A percentile compares a stretch with the other conserved stretches of the same genome.
Evolutionary conservation across 2,113 vertebrate genomes (phyloP).

Genomic region (Nestor notabilis): DNA sequence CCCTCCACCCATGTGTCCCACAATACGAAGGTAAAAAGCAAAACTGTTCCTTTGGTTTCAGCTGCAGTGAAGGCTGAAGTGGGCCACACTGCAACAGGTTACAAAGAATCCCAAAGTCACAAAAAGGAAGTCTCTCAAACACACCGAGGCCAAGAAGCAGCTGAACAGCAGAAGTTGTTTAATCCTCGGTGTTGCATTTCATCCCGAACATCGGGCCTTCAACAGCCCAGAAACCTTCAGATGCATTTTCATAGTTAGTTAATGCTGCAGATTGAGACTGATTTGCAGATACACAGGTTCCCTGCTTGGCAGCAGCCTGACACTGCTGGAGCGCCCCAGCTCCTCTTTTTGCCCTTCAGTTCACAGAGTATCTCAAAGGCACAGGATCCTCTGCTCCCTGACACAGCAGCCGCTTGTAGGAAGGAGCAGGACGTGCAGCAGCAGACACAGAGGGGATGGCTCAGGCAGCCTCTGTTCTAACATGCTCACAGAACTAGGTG

Average conservation of each 20-base stretch:
- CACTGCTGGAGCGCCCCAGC: not conserved
- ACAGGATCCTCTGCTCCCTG: not conserved
- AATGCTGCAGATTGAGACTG: not conserved
- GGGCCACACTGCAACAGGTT: not conserved
- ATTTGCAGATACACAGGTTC: not conserved
- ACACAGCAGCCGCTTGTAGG: not conserved
- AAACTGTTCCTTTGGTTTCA: not conserved
- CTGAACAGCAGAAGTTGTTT: not conserved
- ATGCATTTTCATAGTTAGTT: not conserved
- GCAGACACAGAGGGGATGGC: not conserved
- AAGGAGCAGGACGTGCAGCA: not conserved
- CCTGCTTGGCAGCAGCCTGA: not conserved
- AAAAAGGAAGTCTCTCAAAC: not conserved
- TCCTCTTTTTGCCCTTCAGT: not conserved
- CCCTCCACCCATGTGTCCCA: not conserved
- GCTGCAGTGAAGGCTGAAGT: not conserved
- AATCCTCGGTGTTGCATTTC: constrained; percentile 17
- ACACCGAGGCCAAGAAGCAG: not conserved
- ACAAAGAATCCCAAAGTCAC: not conserved
- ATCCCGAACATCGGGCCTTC: constrained; percentile 24
- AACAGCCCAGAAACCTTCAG: constrained; percentile 35
- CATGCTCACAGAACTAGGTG: not conserved
- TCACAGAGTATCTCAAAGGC: not conserved
- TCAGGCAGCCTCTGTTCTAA: not conserved
- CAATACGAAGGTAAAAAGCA: not conserved